Conservation (phyloP, 2,113 vertebrate genomes). For the Plectropomus leopardus region DNA sequence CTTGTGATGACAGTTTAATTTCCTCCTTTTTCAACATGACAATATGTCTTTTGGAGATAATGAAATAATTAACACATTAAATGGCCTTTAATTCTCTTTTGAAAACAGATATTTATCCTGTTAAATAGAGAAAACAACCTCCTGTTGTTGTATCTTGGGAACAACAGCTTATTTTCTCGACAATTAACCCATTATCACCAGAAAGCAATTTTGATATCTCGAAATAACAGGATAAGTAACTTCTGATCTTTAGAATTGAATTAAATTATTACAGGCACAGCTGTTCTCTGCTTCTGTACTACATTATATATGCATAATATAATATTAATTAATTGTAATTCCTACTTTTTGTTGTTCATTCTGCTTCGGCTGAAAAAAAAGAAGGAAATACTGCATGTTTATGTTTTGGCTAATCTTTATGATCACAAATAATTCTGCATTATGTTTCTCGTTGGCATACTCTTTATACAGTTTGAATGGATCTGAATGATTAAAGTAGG, state of each 20-base stretch:
- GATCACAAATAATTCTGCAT: background rate
- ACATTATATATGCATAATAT: background rate
- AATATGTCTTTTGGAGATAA: background rate
- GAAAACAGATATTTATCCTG: background rate
- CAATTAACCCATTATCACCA: background rate
- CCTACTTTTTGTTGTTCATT: slow-evolving; percentile 66
- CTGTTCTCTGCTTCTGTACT: background rate
- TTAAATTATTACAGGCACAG: background rate
- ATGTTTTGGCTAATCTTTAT: background rate
- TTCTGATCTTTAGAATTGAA: background rate
- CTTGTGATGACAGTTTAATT: background rate
- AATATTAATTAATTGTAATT: slow-evolving; percentile 28
- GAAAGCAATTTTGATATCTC: background rate
- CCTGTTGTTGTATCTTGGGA: background rate
- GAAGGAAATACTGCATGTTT: slow-evolving; percentile 50
- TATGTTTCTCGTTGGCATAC: background rate
- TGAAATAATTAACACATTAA: background rate
- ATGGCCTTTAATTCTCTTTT: background rate
- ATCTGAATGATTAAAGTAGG: background rate
- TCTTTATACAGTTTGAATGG: background rate
- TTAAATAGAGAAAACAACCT: background rate
- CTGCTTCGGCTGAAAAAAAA: slow-evolving; percentile 67
- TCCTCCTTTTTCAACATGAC: background rate
- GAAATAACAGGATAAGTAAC: background rate
- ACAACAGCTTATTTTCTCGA: background rate